These are phyloP conservation scores for Octodonta nipae DNA, from an alignment of 2,888 invertebrate species.

Conservation along the genomic window DNA sequence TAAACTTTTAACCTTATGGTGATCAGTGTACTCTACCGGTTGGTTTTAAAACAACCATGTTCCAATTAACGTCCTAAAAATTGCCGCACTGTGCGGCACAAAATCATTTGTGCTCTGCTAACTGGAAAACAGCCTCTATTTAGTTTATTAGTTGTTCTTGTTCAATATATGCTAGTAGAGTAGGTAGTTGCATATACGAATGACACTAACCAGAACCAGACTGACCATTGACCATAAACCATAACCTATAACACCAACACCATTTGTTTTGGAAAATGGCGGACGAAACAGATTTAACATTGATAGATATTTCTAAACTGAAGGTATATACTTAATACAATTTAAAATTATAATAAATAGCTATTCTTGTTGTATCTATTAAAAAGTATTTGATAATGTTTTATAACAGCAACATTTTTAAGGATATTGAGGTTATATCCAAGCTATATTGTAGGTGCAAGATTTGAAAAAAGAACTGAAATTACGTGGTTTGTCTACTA, in stretches of 20 bases:
- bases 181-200: no score
- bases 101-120: no score
- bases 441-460: constrained; percentile 49
- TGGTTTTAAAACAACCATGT: no score
- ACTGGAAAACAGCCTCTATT: no score
- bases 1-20: no score
- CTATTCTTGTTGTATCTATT: constrained; percentile 3
- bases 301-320: constrained; percentile 26
- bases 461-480: constrained; percentile 75
- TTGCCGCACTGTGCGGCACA: no score
- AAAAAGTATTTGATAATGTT: no score
- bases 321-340: constrained; percentile 20
- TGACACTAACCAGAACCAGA: no score
- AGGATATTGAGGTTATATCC: constrained; percentile 16
- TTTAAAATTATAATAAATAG: background rate
- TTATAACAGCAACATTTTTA: constrained; percentile 2
- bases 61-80: no score
- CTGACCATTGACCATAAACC: background rate
- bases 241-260: background rate
- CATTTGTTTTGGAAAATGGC: constrained; percentile 19
- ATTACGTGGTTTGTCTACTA: constrained; percentile 54
- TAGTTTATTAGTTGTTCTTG: no score
- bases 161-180: no score
- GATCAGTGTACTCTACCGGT: no score
- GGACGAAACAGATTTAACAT: constrained; percentile 16